These are phyloP conservation scores for Ganaspis sp. DNA, from an alignment of 1,140 invertebrate species.

Conservation along the genomic window DNA sequence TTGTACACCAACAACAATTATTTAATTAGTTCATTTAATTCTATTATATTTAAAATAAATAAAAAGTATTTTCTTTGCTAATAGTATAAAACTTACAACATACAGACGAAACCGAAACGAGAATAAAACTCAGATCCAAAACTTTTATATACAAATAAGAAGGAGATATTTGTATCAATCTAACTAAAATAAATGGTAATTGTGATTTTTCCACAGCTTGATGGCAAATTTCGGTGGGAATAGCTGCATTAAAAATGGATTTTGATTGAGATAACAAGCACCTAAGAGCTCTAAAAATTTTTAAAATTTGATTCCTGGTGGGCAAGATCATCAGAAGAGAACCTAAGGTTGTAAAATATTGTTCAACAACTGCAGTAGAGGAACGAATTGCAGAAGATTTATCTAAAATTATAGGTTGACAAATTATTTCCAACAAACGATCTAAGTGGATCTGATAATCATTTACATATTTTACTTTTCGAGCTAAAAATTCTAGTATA, in stretches of 20 bases:
- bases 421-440: constrained; percentile 55
- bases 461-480: constrained; percentile 31
- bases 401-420: constrained; percentile 49
- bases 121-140: constrained; percentile 50
- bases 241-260: constrained; percentile 6
- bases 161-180: constrained; percentile 47
- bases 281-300: constrained; percentile 46
- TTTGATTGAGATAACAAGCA: constrained; percentile 47
- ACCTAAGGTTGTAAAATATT: constrained; percentile 62
- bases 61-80: background rate
- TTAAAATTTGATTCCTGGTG: constrained; percentile 37
- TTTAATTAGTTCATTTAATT: too few relatives aligned
- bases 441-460: constrained; percentile 55
- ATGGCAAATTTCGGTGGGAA: constrained; percentile 51
- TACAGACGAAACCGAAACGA: constrained; percentile 50
- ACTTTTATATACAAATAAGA: constrained; percentile 44
- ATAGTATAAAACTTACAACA: constrained; percentile 56
- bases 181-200: constrained; percentile 51
- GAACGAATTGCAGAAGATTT: constrained; percentile 55
- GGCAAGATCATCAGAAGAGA: constrained; percentile 55
- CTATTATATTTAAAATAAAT: constrained; percentile 30
- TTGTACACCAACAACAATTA: too few relatives aligned
- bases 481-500: constrained; percentile 60
- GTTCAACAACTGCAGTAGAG: constrained; percentile 44
- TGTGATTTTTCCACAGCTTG: constrained; percentile 55